Base-by-base conservation (phyloP, 2,888 invertebrate genomes). In the Exephanes ischioxanthus region DNA sequence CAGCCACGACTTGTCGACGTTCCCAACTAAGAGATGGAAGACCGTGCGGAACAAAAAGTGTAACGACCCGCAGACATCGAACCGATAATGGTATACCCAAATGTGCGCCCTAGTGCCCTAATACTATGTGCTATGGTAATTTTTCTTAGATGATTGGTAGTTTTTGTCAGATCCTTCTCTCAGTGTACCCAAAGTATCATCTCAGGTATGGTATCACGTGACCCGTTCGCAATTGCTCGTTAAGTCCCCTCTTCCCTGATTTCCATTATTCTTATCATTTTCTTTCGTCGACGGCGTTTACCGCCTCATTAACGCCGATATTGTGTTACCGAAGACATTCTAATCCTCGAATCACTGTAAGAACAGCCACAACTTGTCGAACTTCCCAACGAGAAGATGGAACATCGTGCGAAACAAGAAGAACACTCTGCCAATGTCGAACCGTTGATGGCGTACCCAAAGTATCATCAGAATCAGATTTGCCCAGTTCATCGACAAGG, bases 151-250 rank as follows among this genome's bases (percentile, higher is more conserved):
- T 1, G 1, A 22, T 22, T 22, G 22, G 22, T 22, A 0, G 1
- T 26, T 26, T 26, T 26, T 26, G 1, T 1, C 22, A 22, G 22
- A 22, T 22, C 22, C 22, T 22, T 26, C 26, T 26, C 1, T 26
- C 26, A 26, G 41, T 19, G 9, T 72, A 19, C 55, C n/a, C 37
- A n/a, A 55, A 55, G 19, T 19, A 19, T 53, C 53, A 37, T 37
- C 37, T 2, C 41, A n/a, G 30, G 37, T 48, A 61, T 51, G 53
- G 6, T 26, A 53, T 45, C 68, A 81, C 61, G 58, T 37, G 53
- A 30, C 16, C 19, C 53, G 48, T 16, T 61, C 67, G 72, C 80
- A 77, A 78, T 84, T 81, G 67, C 77, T 81, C 73, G 55, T 67
- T 71, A 19, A 30, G 37, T 66, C 26, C 26, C n/a, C 68, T 22